Evolutionary conservation across 1,140 invertebrate genomes (phyloP).

Genomic region (Atta cephalotes): DNA sequence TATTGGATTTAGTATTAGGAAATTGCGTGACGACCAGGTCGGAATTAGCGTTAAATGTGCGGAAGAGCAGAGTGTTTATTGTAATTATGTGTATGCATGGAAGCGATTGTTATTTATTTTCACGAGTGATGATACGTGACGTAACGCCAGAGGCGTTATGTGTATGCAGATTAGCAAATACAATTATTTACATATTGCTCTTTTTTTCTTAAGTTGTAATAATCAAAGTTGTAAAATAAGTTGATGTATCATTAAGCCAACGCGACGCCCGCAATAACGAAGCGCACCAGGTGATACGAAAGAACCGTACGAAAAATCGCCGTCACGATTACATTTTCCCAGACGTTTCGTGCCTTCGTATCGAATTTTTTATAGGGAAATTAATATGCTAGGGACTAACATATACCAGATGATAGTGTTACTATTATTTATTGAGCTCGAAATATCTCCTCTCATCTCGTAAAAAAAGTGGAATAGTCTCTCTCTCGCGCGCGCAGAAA

Average conservation of each 20-base stretch:
- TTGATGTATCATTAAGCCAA: conserved; percentile 42
- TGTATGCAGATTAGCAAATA: conserved; percentile 48
- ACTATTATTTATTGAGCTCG: conserved; percentile 55
- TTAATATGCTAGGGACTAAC: conserved; percentile 21
- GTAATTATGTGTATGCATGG: conserved; percentile 46
- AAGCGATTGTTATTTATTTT: conserved; percentile 71
- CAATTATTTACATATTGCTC: conserved; percentile 35
- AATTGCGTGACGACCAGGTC: not conserved
- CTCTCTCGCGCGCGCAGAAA: conserved; percentile 31
- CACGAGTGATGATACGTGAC: conserved; percentile 51
- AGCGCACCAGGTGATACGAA: conserved; percentile 50
- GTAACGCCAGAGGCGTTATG: conserved; percentile 13
- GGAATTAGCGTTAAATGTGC: conserved; percentile 5
- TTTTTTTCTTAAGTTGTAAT: conserved; percentile 37
- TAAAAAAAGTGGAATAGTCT: conserved; percentile 19
- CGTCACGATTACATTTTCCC: conserved; percentile 37
- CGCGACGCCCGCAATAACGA: conserved; percentile 11
- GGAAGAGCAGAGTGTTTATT: conserved; percentile 31
- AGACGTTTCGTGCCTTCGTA: conserved; percentile 67
- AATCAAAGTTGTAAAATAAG: conserved; percentile 53
- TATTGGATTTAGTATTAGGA: not conserved
- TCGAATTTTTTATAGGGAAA: conserved; percentile 55
- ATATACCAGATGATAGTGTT: conserved; percentile 26
- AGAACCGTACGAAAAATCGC: conserved; percentile 57
- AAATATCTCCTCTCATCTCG: conserved; percentile 20